These are phyloP conservation scores for Lycia hirtaria DNA, from an alignment of 2,888 invertebrate species.

Conservation along the genomic window DNA sequence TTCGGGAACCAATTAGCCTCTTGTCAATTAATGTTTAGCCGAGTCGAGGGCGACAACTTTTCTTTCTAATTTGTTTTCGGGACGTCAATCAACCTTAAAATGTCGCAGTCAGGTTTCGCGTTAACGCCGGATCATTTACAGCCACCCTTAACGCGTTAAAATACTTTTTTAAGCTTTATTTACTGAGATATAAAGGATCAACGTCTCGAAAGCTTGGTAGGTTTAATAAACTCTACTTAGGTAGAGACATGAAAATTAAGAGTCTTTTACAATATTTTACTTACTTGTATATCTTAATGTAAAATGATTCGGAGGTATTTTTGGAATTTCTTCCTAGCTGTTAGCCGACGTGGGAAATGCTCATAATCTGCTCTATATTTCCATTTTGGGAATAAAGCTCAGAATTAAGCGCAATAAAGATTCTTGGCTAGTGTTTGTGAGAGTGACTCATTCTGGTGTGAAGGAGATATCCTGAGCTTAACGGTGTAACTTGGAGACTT, in stretches of 20 bases:
- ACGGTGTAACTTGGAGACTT: slow-evolving; percentile 1
- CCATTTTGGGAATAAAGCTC: slow-evolving; percentile 24
- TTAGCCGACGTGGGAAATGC: slow-evolving; percentile 10
- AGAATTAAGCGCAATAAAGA: slow-evolving; percentile 18
- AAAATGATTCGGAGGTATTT: background rate
- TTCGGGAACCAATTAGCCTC: slow-evolving; percentile 30
- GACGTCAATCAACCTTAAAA: slow-evolving; percentile 27
- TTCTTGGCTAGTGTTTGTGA: slow-evolving; percentile 19
- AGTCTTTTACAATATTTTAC: too few species aligned
- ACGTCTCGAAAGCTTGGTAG: slow-evolving; percentile 14
- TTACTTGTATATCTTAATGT: too few species aligned
- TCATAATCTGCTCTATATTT: slow-evolving; percentile 18
- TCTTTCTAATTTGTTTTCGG: slow-evolving; percentile 27
- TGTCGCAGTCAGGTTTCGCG: slow-evolving; percentile 11
- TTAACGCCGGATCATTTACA: slow-evolving; percentile 15
- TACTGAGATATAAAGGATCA: background rate
- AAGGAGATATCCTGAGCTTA: slow-evolving; percentile 7
- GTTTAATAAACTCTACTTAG: background rate
- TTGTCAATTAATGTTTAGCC: slow-evolving; percentile 29
- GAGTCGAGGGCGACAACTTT: slow-evolving; percentile 25
- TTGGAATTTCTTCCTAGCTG: slow-evolving; percentile 2
- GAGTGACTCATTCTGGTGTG: slow-evolving; percentile 17
- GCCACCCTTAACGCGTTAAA: slow-evolving; percentile 13
- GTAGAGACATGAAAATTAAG: background rate
- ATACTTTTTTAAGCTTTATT: background rate